Base-by-base conservation (phyloP, 2,113 vertebrate genomes). In the Oreochromis aureus region DNA sequence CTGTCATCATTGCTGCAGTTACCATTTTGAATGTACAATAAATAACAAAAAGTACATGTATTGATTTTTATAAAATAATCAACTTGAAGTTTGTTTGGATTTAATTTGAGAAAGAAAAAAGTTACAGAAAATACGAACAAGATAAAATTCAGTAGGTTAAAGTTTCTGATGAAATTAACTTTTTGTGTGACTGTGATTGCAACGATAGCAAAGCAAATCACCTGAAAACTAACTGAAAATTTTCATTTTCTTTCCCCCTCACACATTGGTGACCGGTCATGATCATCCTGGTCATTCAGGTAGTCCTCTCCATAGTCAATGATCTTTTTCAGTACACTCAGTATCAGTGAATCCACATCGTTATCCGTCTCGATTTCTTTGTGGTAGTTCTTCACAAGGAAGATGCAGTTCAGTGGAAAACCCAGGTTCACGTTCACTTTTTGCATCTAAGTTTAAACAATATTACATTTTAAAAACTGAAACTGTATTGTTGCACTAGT, bases 371-470 rank as follows among this genome's bases (percentile, higher is more conserved):
- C 4, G 0, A 27, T 58, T 58, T 58, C 55, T 0, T 58, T 27
- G 55, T 58, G 55, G 55, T 58, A 58, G 55, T 58, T 58, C 55
- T 58, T 58, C 55, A 58, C 55, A 1, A 58, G 24, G 24, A 58
- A 58, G 12, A 1, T 58, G 55, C 55, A 15, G 55, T 58, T 58
- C 55, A 58, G 55, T 27, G 24, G 55, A 27, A 58, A 0, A 8
- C 0, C 55, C 55, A 58, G 55, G 0, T 1, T 0, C 55, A 0
- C 0, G 24, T 0, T 27, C 24, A 27, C 55, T 0, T 24, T 58
- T 8, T 58, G 24, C 55, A 58, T 58, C 55, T 58, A 58, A 58
- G 24, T n/a, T 58, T 58, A 8, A 59, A 27, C 56, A 59, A 59
- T n/a, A n/a, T n/a, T n/a, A n/a, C n/a, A n/a, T n/a, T n/a, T n/a